Conservation (phyloP, 2,888 invertebrate species). For the Drosophila silvestris region DNA sequence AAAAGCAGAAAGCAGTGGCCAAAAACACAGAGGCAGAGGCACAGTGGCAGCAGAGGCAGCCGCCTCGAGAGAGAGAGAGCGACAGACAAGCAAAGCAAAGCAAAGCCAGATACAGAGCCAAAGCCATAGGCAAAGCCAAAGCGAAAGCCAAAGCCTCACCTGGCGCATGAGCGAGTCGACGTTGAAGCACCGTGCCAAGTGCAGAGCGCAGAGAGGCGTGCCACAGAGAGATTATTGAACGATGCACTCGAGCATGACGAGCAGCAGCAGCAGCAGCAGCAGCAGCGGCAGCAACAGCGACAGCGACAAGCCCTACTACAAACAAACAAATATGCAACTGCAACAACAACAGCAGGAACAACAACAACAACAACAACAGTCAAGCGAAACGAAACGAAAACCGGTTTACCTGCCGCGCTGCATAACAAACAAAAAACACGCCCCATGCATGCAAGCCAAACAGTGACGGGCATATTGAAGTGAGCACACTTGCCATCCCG, state of each 20-base stretch:
- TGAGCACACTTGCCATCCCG: slow-evolving; percentile 36
- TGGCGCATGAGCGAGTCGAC: slow-evolving; percentile 68
- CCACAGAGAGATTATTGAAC: slow-evolving; percentile 81
- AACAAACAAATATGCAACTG: slow-evolving; percentile 66
- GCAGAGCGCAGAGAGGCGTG: slow-evolving; percentile 81
- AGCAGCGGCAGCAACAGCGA: slow-evolving; percentile 7
- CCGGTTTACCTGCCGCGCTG: slow-evolving; percentile 71
- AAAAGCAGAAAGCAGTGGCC: slow-evolving; percentile 18
- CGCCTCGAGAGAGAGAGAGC: slow-evolving; percentile 50
- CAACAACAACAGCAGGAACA: slow-evolving; percentile 35
- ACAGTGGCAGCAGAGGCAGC: slow-evolving; percentile 6
- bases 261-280: slow-evolving; percentile 45
- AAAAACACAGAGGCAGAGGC: slow-evolving; percentile 13
- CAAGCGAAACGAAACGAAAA: slow-evolving; percentile 56
- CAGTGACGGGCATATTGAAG: slow-evolving; percentile 66
- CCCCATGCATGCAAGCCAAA: slow-evolving; percentile 67
- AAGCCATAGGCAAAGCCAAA: slow-evolving; percentile 40
- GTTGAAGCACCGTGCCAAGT: slow-evolving; percentile 72
- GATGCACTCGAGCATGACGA: slow-evolving; percentile 79
- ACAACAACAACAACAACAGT: slow-evolving; percentile 21
- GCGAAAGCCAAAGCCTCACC: slow-evolving; percentile 54
- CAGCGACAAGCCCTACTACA: slow-evolving; percentile 46
- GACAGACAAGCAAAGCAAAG: slow-evolving; percentile 66
- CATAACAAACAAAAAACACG: slow-evolving; percentile 74
- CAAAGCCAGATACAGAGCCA: slow-evolving; percentile 25